Conservation (phyloP, 2,113 vertebrate genomes). For the Dolichallabes microphthalmus region DNA sequence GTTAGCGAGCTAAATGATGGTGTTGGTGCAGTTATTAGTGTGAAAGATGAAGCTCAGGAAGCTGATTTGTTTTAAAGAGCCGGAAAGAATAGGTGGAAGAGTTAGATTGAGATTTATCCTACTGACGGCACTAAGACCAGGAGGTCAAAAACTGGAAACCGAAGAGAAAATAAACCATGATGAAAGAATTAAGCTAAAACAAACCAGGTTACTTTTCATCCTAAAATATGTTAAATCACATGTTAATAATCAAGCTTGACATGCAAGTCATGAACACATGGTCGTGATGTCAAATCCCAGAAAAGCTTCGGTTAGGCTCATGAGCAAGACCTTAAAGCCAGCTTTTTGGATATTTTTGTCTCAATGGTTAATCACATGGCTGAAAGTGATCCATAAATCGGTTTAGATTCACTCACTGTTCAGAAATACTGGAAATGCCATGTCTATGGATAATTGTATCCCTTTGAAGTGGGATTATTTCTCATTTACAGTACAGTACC, state of each 20-base stretch:
- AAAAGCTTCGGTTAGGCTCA: background rate
- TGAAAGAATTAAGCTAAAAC: background rate
- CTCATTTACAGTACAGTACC: too few species aligned
- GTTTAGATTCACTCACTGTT: background rate
- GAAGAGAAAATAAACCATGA: background rate
- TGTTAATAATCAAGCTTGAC: background rate
- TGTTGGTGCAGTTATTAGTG: background rate
- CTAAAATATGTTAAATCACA: background rate
- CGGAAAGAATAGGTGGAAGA: background rate
- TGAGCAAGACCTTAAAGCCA: background rate
- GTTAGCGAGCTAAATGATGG: background rate
- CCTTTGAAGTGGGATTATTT: too few species aligned
- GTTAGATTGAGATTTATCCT: background rate
- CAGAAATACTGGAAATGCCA: background rate
- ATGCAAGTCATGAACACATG: background rate
- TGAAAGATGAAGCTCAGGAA: background rate
- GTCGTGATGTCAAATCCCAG: background rate
- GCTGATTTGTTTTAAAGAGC: background rate
- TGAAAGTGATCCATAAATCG: background rate
- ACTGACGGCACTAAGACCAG: background rate
- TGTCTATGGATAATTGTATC: background rate
- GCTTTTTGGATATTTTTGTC: background rate
- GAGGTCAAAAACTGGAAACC: background rate
- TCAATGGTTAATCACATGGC: background rate
- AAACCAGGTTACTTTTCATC: background rate